phyloP scores from a whole-genome alignment of 2,888 invertebrate species.

The Cremastinae sp. region DNA sequence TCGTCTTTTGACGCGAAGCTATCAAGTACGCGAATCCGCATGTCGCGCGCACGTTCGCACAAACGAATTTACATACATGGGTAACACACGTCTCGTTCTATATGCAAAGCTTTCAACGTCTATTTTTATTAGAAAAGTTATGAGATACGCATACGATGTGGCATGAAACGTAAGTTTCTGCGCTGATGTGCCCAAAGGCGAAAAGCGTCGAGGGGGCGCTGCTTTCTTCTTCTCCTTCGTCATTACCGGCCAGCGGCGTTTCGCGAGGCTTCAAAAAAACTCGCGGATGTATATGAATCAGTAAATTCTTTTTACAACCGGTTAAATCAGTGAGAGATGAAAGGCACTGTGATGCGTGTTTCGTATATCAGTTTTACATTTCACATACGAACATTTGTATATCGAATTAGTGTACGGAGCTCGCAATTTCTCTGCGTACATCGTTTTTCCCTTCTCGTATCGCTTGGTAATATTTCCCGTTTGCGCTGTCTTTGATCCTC shows the following conservation, averaged over 20 bases:
- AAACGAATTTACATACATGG: not conserved
- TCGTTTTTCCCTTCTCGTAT: slow-evolving; percentile 25
- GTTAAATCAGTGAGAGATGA: slow-evolving; percentile 76
- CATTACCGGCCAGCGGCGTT: slow-evolving; percentile 28
- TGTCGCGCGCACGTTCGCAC: not conserved
- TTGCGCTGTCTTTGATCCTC: slow-evolving; percentile 72
- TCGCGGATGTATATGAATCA: slow-evolving; percentile 66
- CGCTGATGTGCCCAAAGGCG: slow-evolving; percentile 45
- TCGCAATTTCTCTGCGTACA: slow-evolving; percentile 46
- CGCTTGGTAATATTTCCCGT: slow-evolving; percentile 23
- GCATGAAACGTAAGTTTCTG: slow-evolving; percentile 40
- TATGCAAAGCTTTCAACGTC: slow-evolving; percentile 68
- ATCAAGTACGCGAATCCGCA: slow-evolving; percentile 24
- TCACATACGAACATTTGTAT: slow-evolving; percentile 25
- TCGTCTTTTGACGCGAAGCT: slow-evolving; percentile 19
- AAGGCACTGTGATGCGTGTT: slow-evolving; percentile 62
- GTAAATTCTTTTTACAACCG: slow-evolving; percentile 74
- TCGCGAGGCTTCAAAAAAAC: slow-evolving; percentile 37
- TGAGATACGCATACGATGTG: slow-evolving; percentile 35
- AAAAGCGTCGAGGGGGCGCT: slow-evolving; percentile 10
- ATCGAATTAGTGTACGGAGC: slow-evolving; percentile 40
- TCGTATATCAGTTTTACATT: slow-evolving; percentile 1
- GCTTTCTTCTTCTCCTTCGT: slow-evolving; percentile 8
- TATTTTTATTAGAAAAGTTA: slow-evolving; percentile 68
- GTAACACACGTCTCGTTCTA: slow-evolving; percentile 16